Evolutionary conservation across 2,888 invertebrate species (phyloP), one percentile per base, ranked within the genome.

Genomic region (Xestia xanthographa): DNA sequence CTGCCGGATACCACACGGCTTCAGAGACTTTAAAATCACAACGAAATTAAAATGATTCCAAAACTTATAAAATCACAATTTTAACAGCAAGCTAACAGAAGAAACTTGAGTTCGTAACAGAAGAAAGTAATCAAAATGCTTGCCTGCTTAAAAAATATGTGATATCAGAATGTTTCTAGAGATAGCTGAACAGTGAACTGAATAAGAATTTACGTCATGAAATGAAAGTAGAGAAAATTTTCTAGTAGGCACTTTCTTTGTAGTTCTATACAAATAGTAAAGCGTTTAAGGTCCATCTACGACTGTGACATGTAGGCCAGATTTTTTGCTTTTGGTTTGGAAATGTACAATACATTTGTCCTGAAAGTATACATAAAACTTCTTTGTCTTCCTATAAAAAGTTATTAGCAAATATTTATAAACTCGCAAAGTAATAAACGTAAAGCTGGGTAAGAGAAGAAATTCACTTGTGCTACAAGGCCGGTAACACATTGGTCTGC

Each of bases 401-500:
- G 0, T 9, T 38, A 6, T 34, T 34, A n/a, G 62, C 43, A 26
- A 65, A 65, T 48, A 5, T 5, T 29, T 1, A 50, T 29, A 66
- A 53, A 65, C 50, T 20, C 65, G 60, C 41, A 50, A 41, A 11
- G 41, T 65, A 56, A 53, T 69, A 58, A 67, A 58, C 26, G 43
- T 34, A 58, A 34, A 38, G 17, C n/a, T 34, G n/a, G 68, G 29
- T 38, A n/a, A 50, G 72, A 56, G 63, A 78, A 78, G 67, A 76
- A 69, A 68, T 80, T 75, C 48, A 66, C 72, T 81, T 65, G 48
- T 38, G 77, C 66, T 65, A 74, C 77, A 87, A 84, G 82, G 84
- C 74, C 75, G 69, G 76, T 70, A 71, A 72, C 68, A 83, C 82
- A 80, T 83, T 83, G 71, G 85, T 84, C 81, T 78, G 86, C 85